These are phyloP conservation scores for Sminthopsis crassicaudata DNA, from an alignment of 2,113 vertebrate genomes.

Conservation along the genomic window DNA sequence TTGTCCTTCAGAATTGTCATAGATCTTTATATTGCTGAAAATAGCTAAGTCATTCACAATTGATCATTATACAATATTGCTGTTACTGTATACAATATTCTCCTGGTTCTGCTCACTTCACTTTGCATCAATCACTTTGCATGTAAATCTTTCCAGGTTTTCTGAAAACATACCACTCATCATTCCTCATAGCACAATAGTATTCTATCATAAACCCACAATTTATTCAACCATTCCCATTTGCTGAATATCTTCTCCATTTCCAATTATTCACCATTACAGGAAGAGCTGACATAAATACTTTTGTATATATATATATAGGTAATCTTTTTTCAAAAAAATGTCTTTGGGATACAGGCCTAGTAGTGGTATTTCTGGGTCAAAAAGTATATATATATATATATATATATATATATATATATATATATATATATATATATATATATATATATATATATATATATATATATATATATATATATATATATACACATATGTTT, in stretches of 20 bases:
- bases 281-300: neutral
- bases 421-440: too few relatives aligned
- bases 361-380: neutral
- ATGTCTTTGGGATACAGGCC: neutral
- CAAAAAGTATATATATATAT: neutral
- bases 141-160: neutral
- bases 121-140: neutral
- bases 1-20: neutral
- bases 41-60: neutral
- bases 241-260: neutral
- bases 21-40: neutral
- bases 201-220: neutral
- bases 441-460: too few relatives aligned
- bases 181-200: neutral
- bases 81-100: neutral
- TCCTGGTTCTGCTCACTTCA: neutral
- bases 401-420: too few relatives aligned
- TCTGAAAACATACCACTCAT: neutral
- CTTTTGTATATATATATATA: neutral
- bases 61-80: neutral
- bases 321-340: neutral
- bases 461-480: too few relatives aligned
- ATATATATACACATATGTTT: too few relatives aligned
- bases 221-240: neutral
- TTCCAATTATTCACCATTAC: neutral